Evolutionary conservation across 2,113 vertebrate genomes (phyloP).

Genomic region (Ameiurus melas): DNA sequence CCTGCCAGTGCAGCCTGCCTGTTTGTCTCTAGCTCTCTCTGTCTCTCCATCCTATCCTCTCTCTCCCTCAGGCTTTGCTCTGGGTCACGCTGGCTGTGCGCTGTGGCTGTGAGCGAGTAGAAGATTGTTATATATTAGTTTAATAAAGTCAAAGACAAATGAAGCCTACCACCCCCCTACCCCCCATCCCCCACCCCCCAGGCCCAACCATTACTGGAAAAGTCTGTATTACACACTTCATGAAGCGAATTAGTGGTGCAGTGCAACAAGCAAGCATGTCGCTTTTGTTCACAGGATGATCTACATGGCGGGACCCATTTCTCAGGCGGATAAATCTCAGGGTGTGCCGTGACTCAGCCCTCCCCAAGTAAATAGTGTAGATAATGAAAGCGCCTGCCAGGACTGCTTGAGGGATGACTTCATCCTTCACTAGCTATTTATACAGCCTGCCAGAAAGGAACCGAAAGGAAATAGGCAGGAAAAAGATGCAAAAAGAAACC

Average conservation of each 20-base stretch:
- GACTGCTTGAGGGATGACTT: conserved; percentile 87
- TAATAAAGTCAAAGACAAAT: conserved; percentile 93
- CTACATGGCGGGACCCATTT: conserved; percentile 78
- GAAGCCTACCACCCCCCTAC: conserved; percentile 59
- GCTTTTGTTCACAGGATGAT: conserved; percentile 89
- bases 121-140: conserved; percentile 85
- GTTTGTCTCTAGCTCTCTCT: background rate
- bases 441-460: conserved; percentile 64
- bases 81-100: conserved; percentile 59
- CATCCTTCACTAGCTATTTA: conserved; percentile 80
- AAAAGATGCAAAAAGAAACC: conserved; percentile 61
- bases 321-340: conserved; percentile 86
- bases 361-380: conserved; percentile 85
- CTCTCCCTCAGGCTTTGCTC: conserved; percentile 46
- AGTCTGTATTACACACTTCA: conserved; percentile 92
- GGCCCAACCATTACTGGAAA: conserved; percentile 63
- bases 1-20: conserved; percentile 2
- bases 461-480: conserved; percentile 36
- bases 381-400: conserved; percentile 83
- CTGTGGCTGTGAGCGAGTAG: conserved; percentile 77
- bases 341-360: conserved; percentile 73
- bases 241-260: conserved; percentile 84
- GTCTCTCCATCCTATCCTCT: conserved; percentile 1
- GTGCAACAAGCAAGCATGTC: conserved; percentile 73
- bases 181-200: background rate